Conservation (phyloP, 2,113 vertebrate genomes). For the Myotis yumanensis region DNA sequence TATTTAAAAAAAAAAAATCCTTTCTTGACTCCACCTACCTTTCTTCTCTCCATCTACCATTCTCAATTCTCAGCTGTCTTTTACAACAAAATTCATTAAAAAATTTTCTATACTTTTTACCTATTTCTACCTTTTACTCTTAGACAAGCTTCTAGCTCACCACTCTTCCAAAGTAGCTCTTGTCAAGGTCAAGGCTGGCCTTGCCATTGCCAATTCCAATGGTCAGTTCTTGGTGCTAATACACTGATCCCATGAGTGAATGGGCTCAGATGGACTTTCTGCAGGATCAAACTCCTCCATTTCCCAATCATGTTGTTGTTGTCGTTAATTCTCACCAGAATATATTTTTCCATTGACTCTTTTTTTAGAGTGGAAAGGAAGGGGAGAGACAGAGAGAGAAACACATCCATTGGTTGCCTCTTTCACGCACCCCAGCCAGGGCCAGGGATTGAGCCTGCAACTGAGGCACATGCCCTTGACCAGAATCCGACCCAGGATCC, state of each 20-base stretch:
- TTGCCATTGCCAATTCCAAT: background rate
- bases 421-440: too few species aligned
- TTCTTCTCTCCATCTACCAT: background rate
- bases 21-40: background rate
- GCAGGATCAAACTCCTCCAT: background rate
- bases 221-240: background rate
- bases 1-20: background rate
- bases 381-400: too few species aligned
- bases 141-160: background rate
- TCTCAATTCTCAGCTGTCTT: background rate
- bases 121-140: background rate
- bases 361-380: too few species aligned
- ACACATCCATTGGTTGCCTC: too few species aligned
- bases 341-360: too few species aligned
- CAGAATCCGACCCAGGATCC: too few species aligned
- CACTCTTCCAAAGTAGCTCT: background rate
- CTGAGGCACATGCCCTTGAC: too few species aligned
- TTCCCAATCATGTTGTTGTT: background rate
- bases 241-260: background rate
- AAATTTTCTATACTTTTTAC: background rate
- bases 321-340: too few species aligned
- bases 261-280: background rate
- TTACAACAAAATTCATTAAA: background rate
- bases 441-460: too few species aligned
- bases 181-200: background rate